Conservation (phyloP, 2,113 vertebrate genomes). For the Picathartes gymnocephalus region DNA sequence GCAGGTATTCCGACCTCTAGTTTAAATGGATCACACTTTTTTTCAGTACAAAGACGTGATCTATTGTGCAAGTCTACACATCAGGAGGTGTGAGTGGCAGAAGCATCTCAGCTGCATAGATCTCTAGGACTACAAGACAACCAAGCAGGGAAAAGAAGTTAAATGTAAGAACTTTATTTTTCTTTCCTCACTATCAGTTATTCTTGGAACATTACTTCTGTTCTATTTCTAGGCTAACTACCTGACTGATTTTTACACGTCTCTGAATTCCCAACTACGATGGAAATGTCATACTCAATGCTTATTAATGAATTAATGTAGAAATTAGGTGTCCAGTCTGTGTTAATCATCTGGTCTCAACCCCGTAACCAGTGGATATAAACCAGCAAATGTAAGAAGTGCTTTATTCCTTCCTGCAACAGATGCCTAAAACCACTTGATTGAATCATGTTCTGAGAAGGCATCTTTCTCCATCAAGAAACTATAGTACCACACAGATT, state of each 20-base stretch:
- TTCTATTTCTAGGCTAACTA: not conserved
- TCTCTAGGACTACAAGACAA: not conserved
- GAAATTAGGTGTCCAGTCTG: not conserved
- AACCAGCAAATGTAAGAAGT: not conserved
- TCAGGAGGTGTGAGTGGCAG: not conserved
- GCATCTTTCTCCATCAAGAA: not conserved
- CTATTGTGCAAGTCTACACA: not conserved
- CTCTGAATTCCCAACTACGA: not conserved
- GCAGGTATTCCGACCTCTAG: not conserved
- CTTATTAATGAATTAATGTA: not conserved
- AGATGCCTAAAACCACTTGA: not conserved
- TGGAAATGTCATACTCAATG: not conserved
- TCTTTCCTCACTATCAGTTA: not conserved
- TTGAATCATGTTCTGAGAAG: not conserved
- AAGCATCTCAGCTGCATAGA: not conserved
- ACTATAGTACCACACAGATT: not conserved
- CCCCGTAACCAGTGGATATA: not conserved
- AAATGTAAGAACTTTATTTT: not conserved
- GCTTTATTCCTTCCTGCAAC: not conserved
- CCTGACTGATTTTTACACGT: not conserved
- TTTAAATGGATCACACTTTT: not conserved
- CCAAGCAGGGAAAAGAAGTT: not conserved
- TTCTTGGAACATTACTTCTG: not conserved
- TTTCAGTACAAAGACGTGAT: not conserved
- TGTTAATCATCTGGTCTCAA: not conserved